Percentiles rank a stretch among this genome's conserved stretches.
Conservation (phyloP, 2,113 vertebrate species). For the Stomatorhinus ivindoensis region DNA sequence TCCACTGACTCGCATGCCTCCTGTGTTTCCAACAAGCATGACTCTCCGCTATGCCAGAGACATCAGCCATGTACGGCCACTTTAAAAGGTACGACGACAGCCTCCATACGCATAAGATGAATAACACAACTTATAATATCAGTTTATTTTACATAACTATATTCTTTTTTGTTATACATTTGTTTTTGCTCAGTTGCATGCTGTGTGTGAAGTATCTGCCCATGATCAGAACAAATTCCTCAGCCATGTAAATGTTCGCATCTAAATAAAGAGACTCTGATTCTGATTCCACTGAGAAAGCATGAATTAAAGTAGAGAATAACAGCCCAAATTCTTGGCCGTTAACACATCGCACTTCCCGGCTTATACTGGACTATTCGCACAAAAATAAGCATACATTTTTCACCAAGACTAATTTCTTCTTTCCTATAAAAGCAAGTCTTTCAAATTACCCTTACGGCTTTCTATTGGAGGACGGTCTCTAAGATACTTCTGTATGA, state of each 20-base stretch:
- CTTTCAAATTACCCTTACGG: neutral
- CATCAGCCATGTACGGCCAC: neutral
- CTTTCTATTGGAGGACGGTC: neutral
- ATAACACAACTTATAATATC: too few relatives aligned
- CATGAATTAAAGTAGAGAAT: neutral
- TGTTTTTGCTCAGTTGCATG: neutral
- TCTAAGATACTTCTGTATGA: neutral
- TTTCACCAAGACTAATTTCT: neutral
- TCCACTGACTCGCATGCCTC: neutral
- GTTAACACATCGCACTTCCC: neutral
- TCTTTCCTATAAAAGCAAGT: conserved; percentile 12
- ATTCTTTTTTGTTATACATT: neutral
- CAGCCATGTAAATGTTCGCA: neutral
- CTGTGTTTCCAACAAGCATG: neutral
- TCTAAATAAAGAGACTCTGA: neutral
- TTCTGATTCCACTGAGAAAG: neutral
- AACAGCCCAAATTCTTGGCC: neutral
- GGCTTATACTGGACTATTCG: neutral
- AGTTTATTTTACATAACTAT: too few relatives aligned
- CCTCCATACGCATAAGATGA: too few relatives aligned
- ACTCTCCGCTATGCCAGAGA: neutral
- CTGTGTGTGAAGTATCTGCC: neutral
- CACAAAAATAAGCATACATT: neutral
- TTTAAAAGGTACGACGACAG: neutral
- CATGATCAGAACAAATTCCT: neutral